Base-by-base conservation (phyloP, 92 coral and sea anemone genomes). In the Desmophyllum pertusum region DNA sequence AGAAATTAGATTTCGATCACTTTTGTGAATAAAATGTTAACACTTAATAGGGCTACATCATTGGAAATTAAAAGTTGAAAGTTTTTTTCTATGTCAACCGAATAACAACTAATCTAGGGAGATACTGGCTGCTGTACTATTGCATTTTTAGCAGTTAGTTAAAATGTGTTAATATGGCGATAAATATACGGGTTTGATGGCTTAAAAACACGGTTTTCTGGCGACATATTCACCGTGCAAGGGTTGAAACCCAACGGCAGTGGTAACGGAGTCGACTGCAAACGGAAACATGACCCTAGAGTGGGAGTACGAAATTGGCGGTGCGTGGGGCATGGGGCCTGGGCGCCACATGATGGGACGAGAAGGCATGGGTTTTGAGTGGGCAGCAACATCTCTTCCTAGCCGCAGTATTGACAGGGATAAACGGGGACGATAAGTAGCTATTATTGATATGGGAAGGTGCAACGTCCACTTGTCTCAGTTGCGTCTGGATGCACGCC, bases 401-500 rank as follows among this genome's bases (percentile, higher is more conserved):
- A 21, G 46, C 3, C 7, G 75, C 45, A 35, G 42, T 21, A 25
- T 35, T 4, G 75, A 65, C 33, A 64, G 63, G 40, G 10, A 63
- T 67, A 79, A 66, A 79, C 6, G 74, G 65, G 8, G 75, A 65
- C 57, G 78, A 21, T 19, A 36, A 33, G 15, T 14, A 15, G 6
- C 51, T 18, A 45, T 15, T 6, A 46, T 31, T 21, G 43, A 8
- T 79, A 0, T 67, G 74, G 48, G 17, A n/a, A 19, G 84, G 64
- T 3, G 84, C 8, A 11, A 35, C 10, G 5, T 79, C 63, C 1
- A 14, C 41, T 45, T 10, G 39, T 35, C 30, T 79, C 42, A 48
- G 42, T 29, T 41, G 57, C 30, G 62, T 52, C 27, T 55, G 81
- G 71, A 79, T 46, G 18, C 73, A 41, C 7, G 59, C 75, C 15